Evolutionary conservation across 2,888 invertebrate genomes (phyloP).

Genomic region (Laothoe populi): DNA sequence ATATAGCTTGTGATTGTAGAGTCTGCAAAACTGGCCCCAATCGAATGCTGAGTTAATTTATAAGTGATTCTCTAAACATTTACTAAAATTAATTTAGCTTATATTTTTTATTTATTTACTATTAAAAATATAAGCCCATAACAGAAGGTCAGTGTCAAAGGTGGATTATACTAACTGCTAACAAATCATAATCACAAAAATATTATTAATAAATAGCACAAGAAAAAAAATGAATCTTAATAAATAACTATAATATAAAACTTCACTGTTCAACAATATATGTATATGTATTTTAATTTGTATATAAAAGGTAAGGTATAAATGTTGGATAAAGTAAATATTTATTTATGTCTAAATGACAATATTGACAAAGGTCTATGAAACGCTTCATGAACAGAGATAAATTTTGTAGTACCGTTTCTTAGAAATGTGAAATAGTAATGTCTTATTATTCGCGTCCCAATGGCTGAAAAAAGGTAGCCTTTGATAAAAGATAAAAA

Average conservation of each 20-base stretch:
- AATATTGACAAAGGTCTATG: slow-evolving; percentile 22
- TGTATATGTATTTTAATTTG: not conserved
- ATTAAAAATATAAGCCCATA: too few relatives aligned
- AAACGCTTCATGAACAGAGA: slow-evolving; percentile 9
- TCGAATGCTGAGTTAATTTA: slow-evolving; percentile 19
- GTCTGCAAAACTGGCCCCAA: slow-evolving; percentile 13
- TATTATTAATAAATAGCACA: too few relatives aligned
- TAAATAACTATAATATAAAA: too few relatives aligned
- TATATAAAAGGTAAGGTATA: not conserved
- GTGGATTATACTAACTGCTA: too few relatives aligned
- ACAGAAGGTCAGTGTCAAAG: too few relatives aligned
- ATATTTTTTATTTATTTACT: too few relatives aligned
- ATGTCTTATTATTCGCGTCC: slow-evolving; percentile 36
- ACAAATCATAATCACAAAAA: too few relatives aligned
- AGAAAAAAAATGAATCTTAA: too few relatives aligned
- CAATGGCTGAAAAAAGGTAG: slow-evolving; percentile 34
- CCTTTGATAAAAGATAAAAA: slow-evolving; percentile 41
- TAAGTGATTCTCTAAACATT: not conserved
- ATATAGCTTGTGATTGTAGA: slow-evolving; percentile 22
- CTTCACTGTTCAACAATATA: too few relatives aligned
- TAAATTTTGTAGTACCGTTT: slow-evolving; percentile 16
- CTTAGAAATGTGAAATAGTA: slow-evolving; percentile 21
- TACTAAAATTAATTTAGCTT: not conserved
- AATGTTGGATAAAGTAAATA: not conserved
- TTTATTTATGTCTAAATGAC: not conserved